A percentile compares a stretch with the other conserved stretches of the same genome.
Conservation (phyloP, 2,113 vertebrate genomes). For the Elanus axillaris region DNA sequence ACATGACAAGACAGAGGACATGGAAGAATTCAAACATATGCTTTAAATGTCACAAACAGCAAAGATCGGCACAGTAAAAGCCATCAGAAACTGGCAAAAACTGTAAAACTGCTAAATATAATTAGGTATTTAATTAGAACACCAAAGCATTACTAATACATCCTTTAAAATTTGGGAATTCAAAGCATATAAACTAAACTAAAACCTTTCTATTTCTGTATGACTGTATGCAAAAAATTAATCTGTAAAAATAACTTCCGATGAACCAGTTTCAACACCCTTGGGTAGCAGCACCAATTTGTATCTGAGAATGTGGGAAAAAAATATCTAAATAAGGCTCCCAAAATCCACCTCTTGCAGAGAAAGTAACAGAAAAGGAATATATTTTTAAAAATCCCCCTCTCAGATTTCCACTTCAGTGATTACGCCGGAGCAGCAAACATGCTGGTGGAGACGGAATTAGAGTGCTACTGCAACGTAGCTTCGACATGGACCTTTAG, state of each 20-base stretch:
- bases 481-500: background rate
- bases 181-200: background rate
- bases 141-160: background rate
- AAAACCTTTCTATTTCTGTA: constrained; percentile 2
- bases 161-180: background rate
- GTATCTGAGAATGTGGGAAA: background rate
- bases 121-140: constrained; percentile 10
- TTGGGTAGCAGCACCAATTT: background rate
- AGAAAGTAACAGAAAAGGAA: background rate
- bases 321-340: background rate
- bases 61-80: background rate
- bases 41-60: background rate
- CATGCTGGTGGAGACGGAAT: background rate
- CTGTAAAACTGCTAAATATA: background rate
- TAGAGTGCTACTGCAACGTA: rapidly evolving
- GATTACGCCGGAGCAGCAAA: background rate
- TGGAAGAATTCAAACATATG: constrained; percentile 4
- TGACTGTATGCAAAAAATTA: background rate
- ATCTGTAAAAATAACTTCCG: background rate
- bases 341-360: background rate
- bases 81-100: background rate
- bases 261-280: background rate
- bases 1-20: background rate
- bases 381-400: background rate
- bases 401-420: background rate